Conservation (phyloP, 2,113 vertebrate species). For the Arvicanthis niloticus region DNA sequence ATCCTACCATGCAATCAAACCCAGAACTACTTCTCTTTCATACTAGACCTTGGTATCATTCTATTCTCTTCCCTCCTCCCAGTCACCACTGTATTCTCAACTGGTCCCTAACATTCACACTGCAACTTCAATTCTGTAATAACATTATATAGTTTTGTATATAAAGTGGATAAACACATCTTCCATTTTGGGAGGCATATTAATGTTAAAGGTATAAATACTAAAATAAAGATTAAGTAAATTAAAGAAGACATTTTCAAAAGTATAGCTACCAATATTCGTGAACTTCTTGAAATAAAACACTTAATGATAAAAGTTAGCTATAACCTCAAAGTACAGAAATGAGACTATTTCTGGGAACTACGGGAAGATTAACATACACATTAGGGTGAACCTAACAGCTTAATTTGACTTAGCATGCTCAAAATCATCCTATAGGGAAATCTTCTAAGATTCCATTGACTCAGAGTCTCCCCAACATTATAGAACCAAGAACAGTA, state of each 20-base stretch:
- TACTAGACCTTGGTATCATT: not conserved
- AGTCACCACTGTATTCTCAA: not conserved
- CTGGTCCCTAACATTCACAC: not conserved
- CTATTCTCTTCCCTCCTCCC: too few species aligned
- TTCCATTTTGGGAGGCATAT: not conserved
- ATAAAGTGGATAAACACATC: not conserved
- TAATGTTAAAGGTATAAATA: constrained; percentile 49
- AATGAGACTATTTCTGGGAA: constrained; percentile 50
- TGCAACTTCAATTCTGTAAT: constrained; percentile 5
- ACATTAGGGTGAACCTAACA: not conserved
- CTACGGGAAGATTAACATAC: not conserved
- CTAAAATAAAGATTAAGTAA: constrained; percentile 12
- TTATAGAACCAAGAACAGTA: not conserved
- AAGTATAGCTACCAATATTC: constrained; percentile 20
- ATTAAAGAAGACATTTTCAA: constrained; percentile 48
- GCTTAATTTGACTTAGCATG: not conserved
- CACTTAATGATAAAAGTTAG: constrained; percentile 28
- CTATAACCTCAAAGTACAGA: not conserved
- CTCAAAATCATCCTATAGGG: not conserved
- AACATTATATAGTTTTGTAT: not conserved
- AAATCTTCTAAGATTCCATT: not conserved
- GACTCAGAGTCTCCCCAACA: not conserved
- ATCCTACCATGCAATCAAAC: not conserved
- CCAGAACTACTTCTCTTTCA: not conserved
- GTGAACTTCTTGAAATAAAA: constrained; percentile 42